Evolutionary conservation across 1,140 invertebrate species (phyloP), one percentile per base, ranked within the genome.

Genomic region (Acromyrmex heyeri): DNA sequence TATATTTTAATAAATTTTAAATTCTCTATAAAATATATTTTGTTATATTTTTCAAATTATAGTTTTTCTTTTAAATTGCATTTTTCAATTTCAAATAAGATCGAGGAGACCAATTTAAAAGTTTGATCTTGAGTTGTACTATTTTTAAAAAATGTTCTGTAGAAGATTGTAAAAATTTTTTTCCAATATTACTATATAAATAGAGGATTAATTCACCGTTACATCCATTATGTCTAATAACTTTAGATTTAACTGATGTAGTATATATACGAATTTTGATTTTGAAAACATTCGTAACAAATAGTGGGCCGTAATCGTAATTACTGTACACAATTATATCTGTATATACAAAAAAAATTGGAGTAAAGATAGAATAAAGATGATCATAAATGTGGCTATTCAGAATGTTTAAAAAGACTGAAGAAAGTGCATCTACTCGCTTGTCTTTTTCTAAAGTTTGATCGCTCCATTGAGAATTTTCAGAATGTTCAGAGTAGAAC

Each of bases 401-500:
- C n/a, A 27, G 14, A 34, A 34, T 27, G 38, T 70, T 81, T 70
- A 70, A 57, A 70, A 57, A 34, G 16, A 81, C 21, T 16, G 83
- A 85, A 90, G 27, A 79, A 86, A 82, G 59, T 34, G 24, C 59
- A n/a, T 55, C 27, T 14, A 85, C 48, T 85, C 55, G 24, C 59
- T 50, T 48, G 50, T 27, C 53, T 67, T 89, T 72, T 70, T 70
- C 64, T 73, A 70, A 87, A 88, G 78, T 50, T 16, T 18, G 73
- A 65, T 65, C 79, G 82, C 76, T 85, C 62, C 72, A 91, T 89
- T 90, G 88, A 91, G 77, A 77, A 92, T 91, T 87, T 92, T 91
- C 90, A 92, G 91, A 93, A 94, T 94, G 92, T 94, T 91, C 93
- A 57, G 93, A 2, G 64, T 88, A 10, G 24, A 81, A 86, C 91